Evolutionary conservation across 2,888 invertebrate species (phyloP), one percentile per base, ranked within the genome.

Genomic region (Ashinkailepas kermadecensis): DNA sequence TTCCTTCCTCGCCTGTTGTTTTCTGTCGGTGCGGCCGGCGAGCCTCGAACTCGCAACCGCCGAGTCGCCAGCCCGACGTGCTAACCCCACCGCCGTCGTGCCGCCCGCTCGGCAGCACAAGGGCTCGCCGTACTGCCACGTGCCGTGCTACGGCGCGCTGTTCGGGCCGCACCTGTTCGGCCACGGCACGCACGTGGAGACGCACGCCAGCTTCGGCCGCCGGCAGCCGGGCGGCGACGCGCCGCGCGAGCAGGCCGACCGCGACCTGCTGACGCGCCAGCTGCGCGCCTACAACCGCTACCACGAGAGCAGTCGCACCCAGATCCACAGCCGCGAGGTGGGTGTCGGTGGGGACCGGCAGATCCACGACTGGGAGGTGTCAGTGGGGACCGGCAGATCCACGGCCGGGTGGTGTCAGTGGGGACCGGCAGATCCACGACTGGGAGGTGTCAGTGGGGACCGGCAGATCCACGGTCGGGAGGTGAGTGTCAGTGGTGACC

Each of bases 161-260:
- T 95, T 94, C 87, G 94, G 95, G 54, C 94, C 94, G 0, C 92
- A 93, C 86, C 89, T 94, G 25, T 93, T 94, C 87, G 94, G 94
- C 0, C 94, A 94, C 88, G 94, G 94, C 18, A 93, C 93, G 23
- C 89, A 93, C 86, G 93, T 93, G n/a, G 93, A 93, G 88, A 93
- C 93, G 83, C 93, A 93, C 87, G 93, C 92, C 84, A 58, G 57
- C 23, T 58, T 58, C 23, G 57, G 57, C 12, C n/a, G 57, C 13
- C n/a, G 58, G 9, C 23, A 23, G 12, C 12, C 58, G 11, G 58
- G 8, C 21, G 12, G 58, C 58, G 78, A 78, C 23, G 23, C 15
- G 4, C 23, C 78, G 58, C 57, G 57, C 6, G 57, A 78, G 58
- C 78, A n/a, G 58, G 39, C 74, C 74, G 78, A 78, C 23, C 57